These are phyloP conservation scores for Buathra laborator DNA, from an alignment of 2,888 invertebrate species.

Conservation along the genomic window DNA sequence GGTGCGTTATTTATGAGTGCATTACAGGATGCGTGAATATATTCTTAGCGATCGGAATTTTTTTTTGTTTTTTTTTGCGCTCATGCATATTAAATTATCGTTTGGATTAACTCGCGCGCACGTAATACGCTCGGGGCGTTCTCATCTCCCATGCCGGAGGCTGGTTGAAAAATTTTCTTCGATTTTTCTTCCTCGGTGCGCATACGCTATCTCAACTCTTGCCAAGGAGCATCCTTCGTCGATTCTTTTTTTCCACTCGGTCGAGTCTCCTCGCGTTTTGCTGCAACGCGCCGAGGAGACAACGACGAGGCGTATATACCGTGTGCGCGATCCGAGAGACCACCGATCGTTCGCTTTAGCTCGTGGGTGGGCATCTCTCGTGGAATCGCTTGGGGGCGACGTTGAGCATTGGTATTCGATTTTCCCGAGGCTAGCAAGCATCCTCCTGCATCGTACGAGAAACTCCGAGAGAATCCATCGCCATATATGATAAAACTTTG, in stretches of 20 bases:
- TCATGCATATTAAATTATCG: constrained; percentile 55
- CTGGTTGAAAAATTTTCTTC: constrained; percentile 8
- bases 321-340: constrained; percentile 20
- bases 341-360: constrained; percentile 23
- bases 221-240: constrained; percentile 22
- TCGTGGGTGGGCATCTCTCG: constrained; percentile 55
- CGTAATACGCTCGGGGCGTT: constrained; percentile 38
- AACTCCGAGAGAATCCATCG: constrained; percentile 50
- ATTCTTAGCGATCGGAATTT: constrained; percentile 15
- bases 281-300: constrained; percentile 25
- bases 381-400: constrained; percentile 41
- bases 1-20: constrained; percentile 16
- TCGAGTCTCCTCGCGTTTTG: constrained; percentile 35
- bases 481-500: constrained; percentile 63
- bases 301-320: constrained; percentile 9
- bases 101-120: constrained; percentile 55
- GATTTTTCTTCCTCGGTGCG: not conserved
- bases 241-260: constrained; percentile 45
- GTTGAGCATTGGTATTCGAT: constrained; percentile 57
- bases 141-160: constrained; percentile 13
- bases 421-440: constrained; percentile 49
- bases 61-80: constrained; percentile 19
- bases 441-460: constrained; percentile 20
- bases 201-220: constrained; percentile 11
- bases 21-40: constrained; percentile 8